Percentiles rank a stretch among this genome's conserved stretches.
These are phyloP conservation scores for Lucifuga dentata DNA, from an alignment of 2,113 vertebrate species.

Conservation along the genomic window DNA sequence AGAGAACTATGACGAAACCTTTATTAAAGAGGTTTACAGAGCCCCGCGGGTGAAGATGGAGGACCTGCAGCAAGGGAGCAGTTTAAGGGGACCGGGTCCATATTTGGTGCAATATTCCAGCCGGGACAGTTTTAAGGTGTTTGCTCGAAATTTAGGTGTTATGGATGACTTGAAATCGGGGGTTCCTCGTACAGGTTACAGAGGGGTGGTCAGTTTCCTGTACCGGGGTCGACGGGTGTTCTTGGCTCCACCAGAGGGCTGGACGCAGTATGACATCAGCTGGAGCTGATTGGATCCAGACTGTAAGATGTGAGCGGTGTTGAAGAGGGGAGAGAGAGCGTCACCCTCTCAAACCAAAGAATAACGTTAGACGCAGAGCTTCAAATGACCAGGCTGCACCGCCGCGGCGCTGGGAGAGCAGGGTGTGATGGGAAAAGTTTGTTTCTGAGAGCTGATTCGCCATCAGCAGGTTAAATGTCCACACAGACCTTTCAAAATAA, in stretches of 20 bases:
- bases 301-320: slow-evolving; percentile 10
- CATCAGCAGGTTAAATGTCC: slow-evolving; percentile 7
- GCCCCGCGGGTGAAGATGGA: slow-evolving; percentile 85
- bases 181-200: slow-evolving; percentile 92
- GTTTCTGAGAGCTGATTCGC: slow-evolving; percentile 27
- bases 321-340: slow-evolving; percentile 32
- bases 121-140: slow-evolving; percentile 91
- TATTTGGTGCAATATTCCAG: slow-evolving; percentile 90
- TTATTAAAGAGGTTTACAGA: slow-evolving; percentile 82
- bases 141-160: slow-evolving; percentile 89
- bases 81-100: slow-evolving; percentile 75
- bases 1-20: slow-evolving; percentile 84
- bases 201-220: slow-evolving; percentile 91
- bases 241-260: slow-evolving; percentile 89
- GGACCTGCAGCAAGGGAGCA: slow-evolving; percentile 85
- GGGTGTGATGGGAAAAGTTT: neutral
- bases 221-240: slow-evolving; percentile 89
- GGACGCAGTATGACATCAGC: slow-evolving; percentile 90
- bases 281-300: slow-evolving; percentile 86
- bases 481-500: slow-evolving; percentile 11
- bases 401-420: neutral
- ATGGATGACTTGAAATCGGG: slow-evolving; percentile 98
- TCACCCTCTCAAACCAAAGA: slow-evolving; percentile 83
- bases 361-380: slow-evolving; percentile 15
- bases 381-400: neutral